Evolutionary conservation across 2,113 vertebrate genomes (phyloP).

Genomic region (Atractosteus spatula): DNA sequence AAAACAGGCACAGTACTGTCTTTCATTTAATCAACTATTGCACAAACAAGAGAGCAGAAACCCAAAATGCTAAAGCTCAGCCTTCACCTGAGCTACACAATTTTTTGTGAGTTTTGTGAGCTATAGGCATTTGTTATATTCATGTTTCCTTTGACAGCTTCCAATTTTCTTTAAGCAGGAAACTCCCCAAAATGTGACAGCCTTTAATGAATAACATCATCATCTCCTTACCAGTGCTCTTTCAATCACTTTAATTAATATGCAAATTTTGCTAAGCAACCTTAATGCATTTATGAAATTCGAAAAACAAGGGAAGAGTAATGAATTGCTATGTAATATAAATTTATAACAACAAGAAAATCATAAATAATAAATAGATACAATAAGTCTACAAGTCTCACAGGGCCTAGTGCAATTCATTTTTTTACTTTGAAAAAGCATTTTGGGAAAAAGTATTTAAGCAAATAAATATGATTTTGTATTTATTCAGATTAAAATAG

Average conservation of each 20-base stretch:
- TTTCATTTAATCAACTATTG: too few relatives aligned
- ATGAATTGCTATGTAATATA: conserved; percentile 52
- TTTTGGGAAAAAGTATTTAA: conserved; percentile 10
- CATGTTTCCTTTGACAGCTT: not conserved
- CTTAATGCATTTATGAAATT: conserved; percentile 47
- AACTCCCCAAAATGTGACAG: conserved; percentile 1
- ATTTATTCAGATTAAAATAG: conserved; percentile 17
- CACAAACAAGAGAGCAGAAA: too few relatives aligned
- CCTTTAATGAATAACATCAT: conserved; percentile 3
- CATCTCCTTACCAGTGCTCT: conserved; percentile 52
- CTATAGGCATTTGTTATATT: not conserved
- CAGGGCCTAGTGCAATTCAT: conserved; percentile 63
- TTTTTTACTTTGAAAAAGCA: conserved; percentile 43
- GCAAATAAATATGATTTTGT: conserved; percentile 19
- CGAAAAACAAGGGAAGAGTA: conserved; percentile 4
- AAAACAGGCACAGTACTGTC: too few relatives aligned
- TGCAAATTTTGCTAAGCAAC: conserved; percentile 70
- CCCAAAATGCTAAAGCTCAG: too few relatives aligned
- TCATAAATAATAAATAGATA: conserved; percentile 70
- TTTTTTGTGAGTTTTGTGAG: not conserved
- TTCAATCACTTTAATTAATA: conserved; percentile 53
- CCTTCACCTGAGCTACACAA: not conserved
- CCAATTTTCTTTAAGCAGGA: not conserved
- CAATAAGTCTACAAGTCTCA: conserved; percentile 62
- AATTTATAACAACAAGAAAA: conserved; percentile 67